Conservation (phyloP, 2,113 vertebrate genomes). For the Beaufortia kweichowensis region DNA sequence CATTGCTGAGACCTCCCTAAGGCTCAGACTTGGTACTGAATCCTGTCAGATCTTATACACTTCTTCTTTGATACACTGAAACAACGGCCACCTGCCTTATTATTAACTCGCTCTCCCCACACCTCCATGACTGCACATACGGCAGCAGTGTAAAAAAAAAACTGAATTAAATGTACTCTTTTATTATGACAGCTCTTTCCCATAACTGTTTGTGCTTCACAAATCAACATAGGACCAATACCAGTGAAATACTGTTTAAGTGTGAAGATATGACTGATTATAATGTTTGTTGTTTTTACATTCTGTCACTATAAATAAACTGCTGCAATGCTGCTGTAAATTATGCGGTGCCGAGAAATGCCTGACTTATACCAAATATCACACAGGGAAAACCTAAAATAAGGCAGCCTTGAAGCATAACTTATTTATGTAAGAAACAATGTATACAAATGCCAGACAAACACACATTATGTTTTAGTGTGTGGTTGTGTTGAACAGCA, state of each 20-base stretch:
- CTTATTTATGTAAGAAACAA: too few relatives aligned
- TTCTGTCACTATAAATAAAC: neutral
- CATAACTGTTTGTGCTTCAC: neutral
- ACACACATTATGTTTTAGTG: too few relatives aligned
- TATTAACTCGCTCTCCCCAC: conserved; percentile 6
- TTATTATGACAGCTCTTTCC: neutral
- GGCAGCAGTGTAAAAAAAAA: neutral
- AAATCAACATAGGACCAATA: neutral
- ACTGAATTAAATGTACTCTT: neutral
- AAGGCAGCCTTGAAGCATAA: too few relatives aligned
- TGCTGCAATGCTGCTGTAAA: too few relatives aligned
- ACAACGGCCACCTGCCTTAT: conserved; percentile 18
- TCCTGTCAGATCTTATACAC: conserved; percentile 55
- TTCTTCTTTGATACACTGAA: conserved; percentile 69
- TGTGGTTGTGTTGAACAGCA: too few relatives aligned
- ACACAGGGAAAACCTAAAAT: too few relatives aligned
- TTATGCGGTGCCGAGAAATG: too few relatives aligned
- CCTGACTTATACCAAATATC: too few relatives aligned
- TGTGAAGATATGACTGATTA: neutral
- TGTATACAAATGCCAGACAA: too few relatives aligned
- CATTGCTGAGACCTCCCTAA: conserved; percentile 32
- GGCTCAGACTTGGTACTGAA: conserved; percentile 37
- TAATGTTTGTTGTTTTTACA: neutral
- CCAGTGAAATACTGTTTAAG: neutral
- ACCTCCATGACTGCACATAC: neutral